A percentile compares a stretch with the other conserved stretches of the same genome.
These are phyloP conservation scores for Drosophila pullipes DNA, from an alignment of 2,888 invertebrate genomes.

Conservation along the genomic window DNA sequence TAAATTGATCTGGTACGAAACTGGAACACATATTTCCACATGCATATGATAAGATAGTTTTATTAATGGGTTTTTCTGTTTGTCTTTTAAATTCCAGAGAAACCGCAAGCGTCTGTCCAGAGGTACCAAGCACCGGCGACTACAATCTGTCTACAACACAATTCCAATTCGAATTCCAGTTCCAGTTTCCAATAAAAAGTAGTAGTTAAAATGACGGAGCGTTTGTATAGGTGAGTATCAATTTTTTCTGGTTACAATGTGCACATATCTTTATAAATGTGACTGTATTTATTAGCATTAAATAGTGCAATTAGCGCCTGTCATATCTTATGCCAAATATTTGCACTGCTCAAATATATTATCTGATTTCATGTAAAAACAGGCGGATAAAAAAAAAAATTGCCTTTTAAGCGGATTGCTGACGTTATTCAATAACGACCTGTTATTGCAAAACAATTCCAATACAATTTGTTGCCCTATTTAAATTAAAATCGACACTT, in stretches of 20 bases:
- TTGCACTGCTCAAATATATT: background rate
- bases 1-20: conserved; percentile 12
- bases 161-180: conserved; percentile 13
- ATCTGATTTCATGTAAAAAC: background rate
- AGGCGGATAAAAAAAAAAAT: background rate
- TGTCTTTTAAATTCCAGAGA: conserved; percentile 46
- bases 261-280: background rate
- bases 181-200: conserved; percentile 5
- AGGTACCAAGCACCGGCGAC: conserved; percentile 46
- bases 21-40: conserved; percentile 16
- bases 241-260: background rate
- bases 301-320: background rate
- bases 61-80: conserved; percentile 36
- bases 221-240: conserved; percentile 66
- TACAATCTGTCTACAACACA: conserved; percentile 27
- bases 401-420: background rate
- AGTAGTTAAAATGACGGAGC: conserved; percentile 65
- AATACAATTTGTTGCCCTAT: background rate
- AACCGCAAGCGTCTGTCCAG: conserved; percentile 28
- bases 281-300: background rate
- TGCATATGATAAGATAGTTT: conserved; percentile 27
- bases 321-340: conserved; percentile 1
- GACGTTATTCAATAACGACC: background rate
- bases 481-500: background rate
- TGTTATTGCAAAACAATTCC: background rate